Conservation (phyloP, 2,113 vertebrate species). For the Lanius ludovicianus region DNA sequence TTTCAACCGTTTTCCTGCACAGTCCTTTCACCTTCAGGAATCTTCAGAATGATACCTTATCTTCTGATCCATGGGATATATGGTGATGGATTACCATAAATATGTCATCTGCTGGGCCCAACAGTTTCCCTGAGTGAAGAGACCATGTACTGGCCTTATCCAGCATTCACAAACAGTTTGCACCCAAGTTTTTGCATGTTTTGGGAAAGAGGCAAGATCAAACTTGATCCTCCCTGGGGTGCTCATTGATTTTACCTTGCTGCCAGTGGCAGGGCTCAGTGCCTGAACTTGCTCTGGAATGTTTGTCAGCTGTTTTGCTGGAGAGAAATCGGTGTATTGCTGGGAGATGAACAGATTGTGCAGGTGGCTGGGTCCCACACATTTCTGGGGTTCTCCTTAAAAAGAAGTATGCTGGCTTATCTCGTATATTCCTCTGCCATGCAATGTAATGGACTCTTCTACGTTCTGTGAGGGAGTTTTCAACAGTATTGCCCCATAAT, state of each 20-base stretch:
- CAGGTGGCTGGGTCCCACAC: neutral
- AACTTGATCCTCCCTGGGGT: constrained; percentile 32
- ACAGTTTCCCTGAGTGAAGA: neutral
- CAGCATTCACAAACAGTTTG: neutral
- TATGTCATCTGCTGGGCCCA: neutral
- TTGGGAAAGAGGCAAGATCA: constrained; percentile 14
- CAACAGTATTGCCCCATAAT: neutral
- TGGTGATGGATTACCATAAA: neutral
- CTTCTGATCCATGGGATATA: neutral
- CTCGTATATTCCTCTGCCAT: neutral
- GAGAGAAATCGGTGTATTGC: neutral
- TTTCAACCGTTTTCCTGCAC: neutral
- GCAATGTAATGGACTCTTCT: neutral
- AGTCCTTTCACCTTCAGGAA: neutral
- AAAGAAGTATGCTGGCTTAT: neutral
- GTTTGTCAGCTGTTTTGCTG: constrained; percentile 18
- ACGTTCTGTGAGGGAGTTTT: neutral
- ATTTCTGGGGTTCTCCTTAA: neutral
- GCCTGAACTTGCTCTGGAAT: constrained; percentile 48
- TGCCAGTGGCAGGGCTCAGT: neutral
- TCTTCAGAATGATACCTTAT: neutral
- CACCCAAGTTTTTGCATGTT: constrained; percentile 4
- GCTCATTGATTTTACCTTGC: constrained; percentile 33
- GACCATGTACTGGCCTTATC: neutral
- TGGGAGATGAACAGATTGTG: neutral